Percentiles rank a stretch among this genome's conserved stretches.
phyloP scores from a whole-genome alignment of 2,888 invertebrate genomes.

The Lasioglossum vierecki region DNA sequence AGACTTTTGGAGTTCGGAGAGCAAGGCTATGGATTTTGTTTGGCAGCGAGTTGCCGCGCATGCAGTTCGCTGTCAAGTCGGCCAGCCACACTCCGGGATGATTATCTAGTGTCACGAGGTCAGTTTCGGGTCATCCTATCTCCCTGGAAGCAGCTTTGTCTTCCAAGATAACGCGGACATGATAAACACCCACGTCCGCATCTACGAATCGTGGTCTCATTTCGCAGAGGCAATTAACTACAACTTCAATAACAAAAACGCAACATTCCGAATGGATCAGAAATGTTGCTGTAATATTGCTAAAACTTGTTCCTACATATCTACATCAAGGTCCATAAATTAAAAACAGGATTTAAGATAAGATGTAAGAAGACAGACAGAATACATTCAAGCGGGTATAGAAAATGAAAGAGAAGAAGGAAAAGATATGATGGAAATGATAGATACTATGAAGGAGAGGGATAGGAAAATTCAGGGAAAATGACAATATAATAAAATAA shows the following conservation, averaged over 20 bases:
- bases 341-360: too few relatives aligned
- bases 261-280: neutral
- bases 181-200: conserved; percentile 47
- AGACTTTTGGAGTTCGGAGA: neutral
- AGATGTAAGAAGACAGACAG: too few relatives aligned
- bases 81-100: conserved; percentile 9
- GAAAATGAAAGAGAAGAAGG: too few relatives aligned
- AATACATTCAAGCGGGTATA: too few relatives aligned
- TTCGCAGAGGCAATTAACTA: neutral
- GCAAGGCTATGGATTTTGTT: conserved; percentile 9
- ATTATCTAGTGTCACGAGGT: conserved; percentile 68
- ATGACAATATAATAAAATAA: too few relatives aligned
- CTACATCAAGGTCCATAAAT: too few relatives aligned
- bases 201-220: neutral
- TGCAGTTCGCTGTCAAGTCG: neutral
- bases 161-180: conserved; percentile 54
- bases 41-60: too few relatives aligned
- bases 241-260: neutral
- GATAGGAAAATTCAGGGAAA: too few relatives aligned
- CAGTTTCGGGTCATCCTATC: conserved; percentile 67
- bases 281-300: too few relatives aligned
- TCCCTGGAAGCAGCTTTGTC: conserved; percentile 35
- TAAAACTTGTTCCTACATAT: too few relatives aligned
- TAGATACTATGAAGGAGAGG: too few relatives aligned
- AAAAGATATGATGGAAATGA: too few relatives aligned